Conservation (phyloP, 2,888 invertebrate genomes). For the Tryphoninae sp. region DNA sequence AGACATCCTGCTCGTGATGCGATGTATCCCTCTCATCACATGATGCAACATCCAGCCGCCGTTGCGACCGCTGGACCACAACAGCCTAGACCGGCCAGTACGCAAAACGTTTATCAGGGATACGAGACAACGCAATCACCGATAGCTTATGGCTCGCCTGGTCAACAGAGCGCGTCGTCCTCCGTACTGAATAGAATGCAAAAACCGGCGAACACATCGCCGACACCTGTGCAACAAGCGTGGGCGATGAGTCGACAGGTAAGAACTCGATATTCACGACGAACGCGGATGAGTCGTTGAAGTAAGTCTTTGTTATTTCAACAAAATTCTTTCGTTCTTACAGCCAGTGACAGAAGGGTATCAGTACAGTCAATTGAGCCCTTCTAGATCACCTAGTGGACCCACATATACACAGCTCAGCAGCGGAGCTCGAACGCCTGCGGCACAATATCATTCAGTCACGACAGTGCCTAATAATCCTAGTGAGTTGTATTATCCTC, state of each 20-base stretch:
- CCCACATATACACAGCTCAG: conserved; percentile 91
- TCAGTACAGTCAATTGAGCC: conserved; percentile 89
- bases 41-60: conserved; percentile 82
- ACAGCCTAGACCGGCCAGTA: conserved; percentile 86
- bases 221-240: conserved; percentile 87
- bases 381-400: conserved; percentile 91
- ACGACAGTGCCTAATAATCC: conserved; percentile 81
- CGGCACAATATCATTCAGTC: conserved; percentile 82
- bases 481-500: conserved; percentile 70
- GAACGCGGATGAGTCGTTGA: too few species aligned
- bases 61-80: conserved; percentile 81
- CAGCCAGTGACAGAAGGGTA: conserved; percentile 87
- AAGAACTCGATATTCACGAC: conserved; percentile 61
- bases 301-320: neutral
- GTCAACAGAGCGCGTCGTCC: conserved; percentile 85
- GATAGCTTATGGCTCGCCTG: conserved; percentile 85
- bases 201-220: conserved; percentile 87
- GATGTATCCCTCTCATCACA: conserved; percentile 83
- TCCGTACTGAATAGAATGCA: conserved; percentile 86
- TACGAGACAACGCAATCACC: conserved; percentile 91
- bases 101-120: conserved; percentile 87
- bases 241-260: conserved; percentile 85
- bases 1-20: conserved; percentile 83
- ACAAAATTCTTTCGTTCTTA: conserved; percentile 5
- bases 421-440: conserved; percentile 84